Conservation (phyloP, 2,113 vertebrate genomes). For the Papio anubis region DNA sequence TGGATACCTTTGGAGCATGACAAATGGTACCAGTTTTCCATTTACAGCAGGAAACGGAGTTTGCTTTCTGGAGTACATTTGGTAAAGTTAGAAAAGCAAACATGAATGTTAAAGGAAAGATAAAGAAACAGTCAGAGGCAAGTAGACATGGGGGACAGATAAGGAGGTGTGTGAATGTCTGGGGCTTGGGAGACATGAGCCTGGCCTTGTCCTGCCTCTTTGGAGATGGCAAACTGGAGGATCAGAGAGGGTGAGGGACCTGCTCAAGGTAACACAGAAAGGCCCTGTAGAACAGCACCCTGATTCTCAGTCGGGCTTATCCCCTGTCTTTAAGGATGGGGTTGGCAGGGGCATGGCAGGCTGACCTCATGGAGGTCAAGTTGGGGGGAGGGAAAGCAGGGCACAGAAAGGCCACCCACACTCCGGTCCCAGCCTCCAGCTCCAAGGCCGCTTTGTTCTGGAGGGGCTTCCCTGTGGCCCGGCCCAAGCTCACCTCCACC, state of each 20-base stretch:
- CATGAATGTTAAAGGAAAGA: not conserved
- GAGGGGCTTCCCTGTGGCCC: not conserved
- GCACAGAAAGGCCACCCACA: not conserved
- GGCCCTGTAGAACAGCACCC: not conserved
- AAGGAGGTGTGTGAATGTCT: fast-evolving
- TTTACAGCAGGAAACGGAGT: not conserved
- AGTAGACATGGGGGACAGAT: fast-evolving
- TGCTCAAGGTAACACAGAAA: not conserved
- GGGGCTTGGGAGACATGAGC: not conserved
- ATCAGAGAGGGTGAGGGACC: not conserved
- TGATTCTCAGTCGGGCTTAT: not conserved
- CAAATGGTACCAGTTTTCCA: not conserved
- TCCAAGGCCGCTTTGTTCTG: fast-evolving
- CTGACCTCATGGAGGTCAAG: not conserved
- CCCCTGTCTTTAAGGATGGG: not conserved
- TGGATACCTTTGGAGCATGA: not conserved
- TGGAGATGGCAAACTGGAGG: not conserved
- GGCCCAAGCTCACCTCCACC: conserved; percentile 91
- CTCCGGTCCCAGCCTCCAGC: not conserved
- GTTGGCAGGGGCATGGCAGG: not conserved
- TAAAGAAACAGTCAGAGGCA: not conserved
- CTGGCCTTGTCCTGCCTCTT: not conserved
- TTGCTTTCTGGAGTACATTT: not conserved
- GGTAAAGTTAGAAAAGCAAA: not conserved
- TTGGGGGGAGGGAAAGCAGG: fast-evolving